A percentile compares a stretch with the other conserved stretches of the same genome.
Conservation (phyloP, 2,888 invertebrate species). For the Drosophila picticornis region DNA sequence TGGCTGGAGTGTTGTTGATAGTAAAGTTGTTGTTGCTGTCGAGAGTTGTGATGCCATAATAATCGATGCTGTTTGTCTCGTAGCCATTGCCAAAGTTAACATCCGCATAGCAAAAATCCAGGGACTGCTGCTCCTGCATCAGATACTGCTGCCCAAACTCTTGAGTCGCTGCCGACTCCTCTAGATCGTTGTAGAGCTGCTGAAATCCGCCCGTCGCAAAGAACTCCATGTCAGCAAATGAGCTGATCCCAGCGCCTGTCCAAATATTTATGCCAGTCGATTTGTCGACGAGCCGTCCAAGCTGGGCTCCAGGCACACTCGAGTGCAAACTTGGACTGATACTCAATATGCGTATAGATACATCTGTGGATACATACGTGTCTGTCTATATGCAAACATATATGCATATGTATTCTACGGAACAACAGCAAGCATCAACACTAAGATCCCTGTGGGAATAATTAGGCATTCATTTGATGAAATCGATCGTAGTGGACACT, state of each 20-base stretch:
- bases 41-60: slow-evolving; percentile 70
- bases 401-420: slow-evolving; percentile 13
- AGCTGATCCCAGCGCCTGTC: slow-evolving; percentile 44
- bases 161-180: slow-evolving; percentile 54
- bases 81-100: slow-evolving; percentile 42
- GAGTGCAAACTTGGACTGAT: slow-evolving; percentile 45
- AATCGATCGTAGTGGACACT: slow-evolving; percentile 41
- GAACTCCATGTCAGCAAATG: slow-evolving; percentile 83
- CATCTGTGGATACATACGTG: background rate
- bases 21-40: slow-evolving; percentile 53
- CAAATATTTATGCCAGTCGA: slow-evolving; percentile 69
- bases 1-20: slow-evolving; percentile 15
- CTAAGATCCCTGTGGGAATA: slow-evolving; percentile 65
- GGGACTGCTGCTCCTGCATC: slow-evolving; percentile 1
- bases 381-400: background rate
- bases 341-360: slow-evolving; percentile 14
- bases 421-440: slow-evolving; percentile 21
- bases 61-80: slow-evolving; percentile 54
- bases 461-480: slow-evolving; percentile 49
- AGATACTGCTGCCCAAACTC: slow-evolving; percentile 19
- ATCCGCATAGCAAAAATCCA: slow-evolving; percentile 60
- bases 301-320: slow-evolving; percentile 34
- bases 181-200: slow-evolving; percentile 83
- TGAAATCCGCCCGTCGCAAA: slow-evolving; percentile 85
- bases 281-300: background rate